phyloP scores from a whole-genome alignment of 2,797 vertebrate genomes.

The Lutjanus argentimaculatus region DNA sequence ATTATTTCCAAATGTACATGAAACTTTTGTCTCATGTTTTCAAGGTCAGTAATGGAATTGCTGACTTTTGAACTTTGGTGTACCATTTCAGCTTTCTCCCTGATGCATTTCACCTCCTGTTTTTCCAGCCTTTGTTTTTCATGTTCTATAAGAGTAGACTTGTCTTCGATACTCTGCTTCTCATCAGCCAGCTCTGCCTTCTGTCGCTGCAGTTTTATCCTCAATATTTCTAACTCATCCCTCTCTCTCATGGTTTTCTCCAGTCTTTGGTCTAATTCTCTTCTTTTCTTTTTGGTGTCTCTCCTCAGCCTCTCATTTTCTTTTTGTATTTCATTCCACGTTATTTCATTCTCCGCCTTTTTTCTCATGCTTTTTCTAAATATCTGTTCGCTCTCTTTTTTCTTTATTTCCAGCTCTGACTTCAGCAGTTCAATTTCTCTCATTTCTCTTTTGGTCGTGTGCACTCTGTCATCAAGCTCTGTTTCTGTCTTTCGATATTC shows the following conservation, averaged over 20 bases:
- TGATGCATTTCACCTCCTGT: background rate
- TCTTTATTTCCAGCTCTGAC: slow-evolving; percentile 71
- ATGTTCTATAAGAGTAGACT: background rate
- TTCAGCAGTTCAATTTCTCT: slow-evolving; percentile 76
- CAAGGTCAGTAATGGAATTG: slow-evolving; percentile 22
- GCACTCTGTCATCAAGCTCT: slow-evolving; percentile 63
- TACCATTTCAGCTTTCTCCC: background rate
- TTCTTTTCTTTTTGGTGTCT: slow-evolving; percentile 64
- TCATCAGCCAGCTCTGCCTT: slow-evolving; percentile 50
- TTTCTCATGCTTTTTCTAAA: slow-evolving; percentile 64
- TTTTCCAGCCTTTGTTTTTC: background rate
- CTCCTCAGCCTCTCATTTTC: slow-evolving; percentile 57
- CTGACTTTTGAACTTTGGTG: background rate
- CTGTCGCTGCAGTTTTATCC: slow-evolving; percentile 59
- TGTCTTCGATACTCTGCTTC: slow-evolving; percentile 13
- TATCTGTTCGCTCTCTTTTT: slow-evolving; percentile 60
- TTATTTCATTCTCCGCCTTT: slow-evolving; percentile 57
- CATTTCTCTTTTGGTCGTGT: slow-evolving; percentile 63
- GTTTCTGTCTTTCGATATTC: slow-evolving; percentile 56
- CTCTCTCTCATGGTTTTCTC: slow-evolving; percentile 70
- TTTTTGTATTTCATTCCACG: slow-evolving; percentile 62
- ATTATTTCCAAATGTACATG: slow-evolving; percentile 27
- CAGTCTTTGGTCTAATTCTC: slow-evolving; percentile 67
- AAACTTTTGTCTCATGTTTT: slow-evolving; percentile 35
- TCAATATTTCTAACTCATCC: slow-evolving; percentile 70